Evolutionary conservation across 2,888 invertebrate species (phyloP), one percentile per base, ranked within the genome.

Genomic region (Pharmacophagus antenor): DNA sequence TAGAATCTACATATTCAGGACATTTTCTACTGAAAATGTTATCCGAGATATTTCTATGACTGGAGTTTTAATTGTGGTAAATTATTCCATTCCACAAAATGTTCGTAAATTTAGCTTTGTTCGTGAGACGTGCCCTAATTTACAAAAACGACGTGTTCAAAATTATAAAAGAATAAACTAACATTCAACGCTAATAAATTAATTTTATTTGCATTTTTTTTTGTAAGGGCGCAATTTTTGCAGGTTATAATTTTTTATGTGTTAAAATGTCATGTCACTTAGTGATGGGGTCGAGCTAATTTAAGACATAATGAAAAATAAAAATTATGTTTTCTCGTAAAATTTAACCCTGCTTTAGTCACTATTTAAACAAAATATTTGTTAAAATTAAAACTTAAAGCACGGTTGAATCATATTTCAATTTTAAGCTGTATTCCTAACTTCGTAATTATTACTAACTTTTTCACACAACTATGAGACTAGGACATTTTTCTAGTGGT

Each of bases 71-170:
- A 47, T 21, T 47, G 22, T 3, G 20, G 5, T 18, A 47, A 22
- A 47, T 47, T 47, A 47, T 47, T 47, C 15, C 20, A 22, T 47
- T 18, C 22, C 22, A 22, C 46, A 22, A 20, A 22, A 22, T 22
- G 22, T 5, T 20, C 8, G 44, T 20, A 44, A 44, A 15, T 47
- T n/a, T 7, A 8, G 20, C 42, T 42, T 42, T 83, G 42, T 42
- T 18, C 3, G 42, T 2, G 42, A 42, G 7, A 18, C 42, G 18
- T n/a, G 18, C 18, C 42, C 42, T 18, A 18, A 6, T 44, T 44
- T 18, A 20, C 10, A 44, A 44, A 44, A 44, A 3, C 42, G 18
- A 44, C 42, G 42, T 10, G 42, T 44, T 18, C n/a, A 8, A 44
- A 8, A 2, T 44, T 44, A 44, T 44, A 10, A 44, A 44, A 4